Base-by-base conservation (phyloP, 53 echinoderm and acorn worm genomes). In the Arbacia lixula region DNA sequence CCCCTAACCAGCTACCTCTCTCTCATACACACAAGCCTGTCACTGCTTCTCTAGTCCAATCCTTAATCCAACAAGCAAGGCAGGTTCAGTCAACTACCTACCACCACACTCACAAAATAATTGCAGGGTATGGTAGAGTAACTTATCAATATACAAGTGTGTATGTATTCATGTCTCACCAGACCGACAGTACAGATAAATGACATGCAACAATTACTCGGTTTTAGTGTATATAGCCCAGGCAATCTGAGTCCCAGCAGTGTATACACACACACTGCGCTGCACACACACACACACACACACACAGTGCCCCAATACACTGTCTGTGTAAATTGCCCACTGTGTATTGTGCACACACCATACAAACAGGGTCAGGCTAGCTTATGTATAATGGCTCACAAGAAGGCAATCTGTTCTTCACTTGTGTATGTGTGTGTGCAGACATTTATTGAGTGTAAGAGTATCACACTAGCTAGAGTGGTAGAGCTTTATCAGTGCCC, bases 61-160 rank as follows among this genome's bases (percentile, higher is more conserved):
- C n/a, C n/a, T n/a, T n/a, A n/a, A n/a, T n/a, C n/a, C n/a, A n/a
- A n/a, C n/a, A n/a, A n/a, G n/a, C n/a, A n/a, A n/a, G n/a, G n/a
- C n/a, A n/a, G n/a, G n/a, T n/a, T n/a, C n/a, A n/a, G n/a, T n/a
- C n/a, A n/a, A n/a, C n/a, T n/a, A n/a, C n/a, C n/a, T n/a, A n/a
- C n/a, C n/a, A n/a, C n/a, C n/a, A n/a, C n/a, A n/a, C n/a, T n/a
- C n/a, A n/a, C n/a, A n/a, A n/a, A n/a, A 46, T 14, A 46, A 14
- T 46, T 8, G 46, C 46, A 46, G 46, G 46, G 46, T n/a, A n/a
- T n/a, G 46, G 46, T 5, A 39, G 43, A 77, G 37, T 58, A 38
- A 77, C 77, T 77, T 77, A 77, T 77, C 77, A 77, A 58, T 77
- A 58, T 77, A 77, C 77, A 77, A 77, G 77, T 77, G 77, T 77